Base-by-base conservation (phyloP, 1,140 invertebrate species). In the Maniola jurtina region DNA sequence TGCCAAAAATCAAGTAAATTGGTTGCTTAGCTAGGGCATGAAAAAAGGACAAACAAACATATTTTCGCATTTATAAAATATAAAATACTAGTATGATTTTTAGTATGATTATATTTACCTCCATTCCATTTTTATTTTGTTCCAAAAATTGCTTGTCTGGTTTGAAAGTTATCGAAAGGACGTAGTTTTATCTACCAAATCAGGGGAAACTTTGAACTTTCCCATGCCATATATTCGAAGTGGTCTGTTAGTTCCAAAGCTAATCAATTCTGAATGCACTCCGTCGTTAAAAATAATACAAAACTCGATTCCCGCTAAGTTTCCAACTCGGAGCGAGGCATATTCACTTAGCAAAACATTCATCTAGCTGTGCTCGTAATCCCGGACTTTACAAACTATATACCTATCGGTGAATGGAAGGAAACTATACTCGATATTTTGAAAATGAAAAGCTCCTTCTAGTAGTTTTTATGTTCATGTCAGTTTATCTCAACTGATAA, bases 181-280 rank as follows among this genome's bases (percentile, higher is more conserved):
- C 13, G 33, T 25, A 14, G 15, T 35, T 40, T 58, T 58, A 40
- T 66, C 48, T 11, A 60, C 16, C 13, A 63, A 63, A 68, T 61
- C 59, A 52, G 42, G 34, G 33, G 36, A 33, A 69, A 62, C 52
- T 60, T 68, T 61, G 15, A 69, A 62, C 57, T 60, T 68, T 61
- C 50, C 48, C 36, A 71, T 56, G 68, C 71, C 77, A 80, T 69
- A 78, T 78, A 83, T 81, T 79, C 72, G 63, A 64, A 66, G 66
- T 72, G 67, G 71, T 25, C 70, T 70, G 71, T 76, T 70, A 70
- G 70, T 83, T 87, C 72, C 64, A 73, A 76, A 84, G 75, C 78
- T 86, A 88, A 88, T 88, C 79, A 88, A 88, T 87, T 84, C 79
- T 69, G 70, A 84, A 84, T 76, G 76, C 77, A 79, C 71, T 74